Percentiles rank a stretch among this genome's conserved stretches.
Evolutionary conservation across 2,888 invertebrate genomes (phyloP).

Genomic region (Tolmerus cingulatus): DNA sequence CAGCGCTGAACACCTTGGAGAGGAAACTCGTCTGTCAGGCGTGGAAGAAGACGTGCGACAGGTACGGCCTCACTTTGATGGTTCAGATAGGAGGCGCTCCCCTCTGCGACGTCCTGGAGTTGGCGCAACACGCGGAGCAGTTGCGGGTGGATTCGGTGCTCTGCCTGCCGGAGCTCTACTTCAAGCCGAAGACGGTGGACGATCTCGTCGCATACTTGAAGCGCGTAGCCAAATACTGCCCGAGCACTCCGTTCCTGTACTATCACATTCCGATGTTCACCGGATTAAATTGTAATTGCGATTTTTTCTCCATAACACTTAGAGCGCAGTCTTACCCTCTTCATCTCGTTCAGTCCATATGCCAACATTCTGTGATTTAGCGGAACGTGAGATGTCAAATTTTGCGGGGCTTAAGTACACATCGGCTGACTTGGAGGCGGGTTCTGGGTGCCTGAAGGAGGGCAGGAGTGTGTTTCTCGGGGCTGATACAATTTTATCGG

Average conservation of each 20-base stretch:
- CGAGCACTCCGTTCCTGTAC: slow-evolving; percentile 79
- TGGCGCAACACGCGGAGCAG: slow-evolving; percentile 72
- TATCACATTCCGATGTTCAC: slow-evolving; percentile 83
- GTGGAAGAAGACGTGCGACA: slow-evolving; percentile 69
- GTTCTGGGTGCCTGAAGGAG: slow-evolving; percentile 67
- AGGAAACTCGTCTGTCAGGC: slow-evolving; percentile 72
- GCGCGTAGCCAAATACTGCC: slow-evolving; percentile 74
- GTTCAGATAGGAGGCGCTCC: slow-evolving; percentile 77
- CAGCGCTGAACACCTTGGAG: slow-evolving; percentile 72
- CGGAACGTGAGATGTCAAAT: slow-evolving; percentile 72
- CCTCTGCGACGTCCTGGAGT: slow-evolving; percentile 72
- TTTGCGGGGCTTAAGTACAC: slow-evolving; percentile 87
- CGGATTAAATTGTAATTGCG: slow-evolving; percentile 74
- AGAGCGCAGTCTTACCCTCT: background rate
- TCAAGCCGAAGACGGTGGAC: slow-evolving; percentile 70
- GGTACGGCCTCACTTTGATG: slow-evolving; percentile 70
- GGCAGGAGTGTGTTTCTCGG: slow-evolving; percentile 71
- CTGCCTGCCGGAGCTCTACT: slow-evolving; percentile 79
- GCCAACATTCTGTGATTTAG: slow-evolving; percentile 72
- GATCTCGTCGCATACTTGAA: slow-evolving; percentile 74
- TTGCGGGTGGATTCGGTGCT: slow-evolving; percentile 74
- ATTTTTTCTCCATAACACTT: background rate
- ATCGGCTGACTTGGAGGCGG: slow-evolving; percentile 75
- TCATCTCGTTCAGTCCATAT: slow-evolving; percentile 71
- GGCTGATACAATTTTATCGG: slow-evolving; percentile 71